Base-by-base conservation (phyloP, 2,888 invertebrate species). In the Phoronis australis region DNA sequence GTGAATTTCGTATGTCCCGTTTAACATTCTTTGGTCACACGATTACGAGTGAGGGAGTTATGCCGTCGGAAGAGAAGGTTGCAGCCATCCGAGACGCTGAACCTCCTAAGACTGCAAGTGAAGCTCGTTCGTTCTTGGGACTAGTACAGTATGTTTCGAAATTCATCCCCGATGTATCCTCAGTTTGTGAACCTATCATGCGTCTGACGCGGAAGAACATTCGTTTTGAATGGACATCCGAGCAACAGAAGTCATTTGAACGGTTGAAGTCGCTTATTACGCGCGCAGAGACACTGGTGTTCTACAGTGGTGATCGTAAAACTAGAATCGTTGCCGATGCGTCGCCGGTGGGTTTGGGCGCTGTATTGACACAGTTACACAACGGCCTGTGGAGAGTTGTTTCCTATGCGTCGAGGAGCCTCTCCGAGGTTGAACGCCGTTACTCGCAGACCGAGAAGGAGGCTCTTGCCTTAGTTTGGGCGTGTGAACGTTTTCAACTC, bases 21-120 rank as follows among this genome's bases (percentile, higher is more conserved):
- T 22, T 51, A 4, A 45, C 45, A 31, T 50, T 52, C 41, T 21
- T 51, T 23, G 52, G 50, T 21, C 47, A 41, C 46, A 6, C 39
- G 12, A 18, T 39, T 18, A 37, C 45, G n/a, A n/a, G n/a, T n/a
- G n/a, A n/a, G n/a, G n/a, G n/a, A 23, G 24, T 42, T 23, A 23
- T 25, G 6, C 42, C 42, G 6, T 23, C 18, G n/a, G 42, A 42
- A 24, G 42, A 42, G 22, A 21, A 24, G n/a, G 42, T 42, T 4
- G 24, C 22, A 4, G 42, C 42, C 4, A 21, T 42, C 15, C 18
- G n/a, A 4, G 21, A 42, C n/a, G 42, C 42, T 42, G n/a, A 21
- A 23, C 22, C 22, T n/a, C n/a, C n/a, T n/a, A n/a, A n/a, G n/a
- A n/a, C n/a, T n/a, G n/a, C n/a, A n/a, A n/a, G n/a, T 23, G 37